Evolutionary conservation across 2,888 invertebrate species (phyloP), one percentile per base, ranked within the genome.

Genomic region (Drosophila hawaiiensis): DNA sequence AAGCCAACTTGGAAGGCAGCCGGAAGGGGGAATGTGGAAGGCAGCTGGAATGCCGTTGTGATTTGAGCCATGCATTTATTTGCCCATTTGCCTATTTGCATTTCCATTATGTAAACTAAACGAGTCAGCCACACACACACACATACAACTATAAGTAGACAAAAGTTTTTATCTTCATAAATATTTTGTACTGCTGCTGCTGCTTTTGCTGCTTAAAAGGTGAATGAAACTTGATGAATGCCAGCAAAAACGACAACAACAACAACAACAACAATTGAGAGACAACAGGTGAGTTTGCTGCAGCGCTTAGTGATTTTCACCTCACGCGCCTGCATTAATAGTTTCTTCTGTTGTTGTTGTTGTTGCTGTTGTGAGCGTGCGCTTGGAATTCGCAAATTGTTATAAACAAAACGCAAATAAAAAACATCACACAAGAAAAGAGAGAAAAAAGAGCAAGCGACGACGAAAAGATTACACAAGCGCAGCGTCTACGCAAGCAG

Each of bases 141-240:
- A 41, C 43, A 59, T 41, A 22, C 1, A n/a, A 2, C 47, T 47
- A 16, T 14, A 47, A 25, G 59, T 35, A 83, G 73, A 65, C 81
- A 70, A 70, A 66, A 71, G 63, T 80, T 63, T 59, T 72, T 68
- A 53, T 79, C 69, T 71, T 62, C 37, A 29, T 55, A 73, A 52
- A 69, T 29, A 64, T 41, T 49, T 66, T 50, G 47, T 56, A 12
- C 22, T 25, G 43, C 59, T 47, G 31, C 53, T 69, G 37, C 54
- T 64, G 58, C 61, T 67, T 47, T 31, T 25, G 31, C 64, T 60
- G 65, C 49, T 28, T 67, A 61, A 91, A 81, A 91, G 90, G 91
- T 91, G 90, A 91, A 91, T 91, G 91, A 90, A 91, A 90, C 91
- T 75, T 91, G 79, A 79, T 78, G 90, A 91, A 91, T 91, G 91